Percentiles rank a stretch among this genome's conserved stretches.
Evolutionary conservation across 2,888 invertebrate genomes (phyloP).

Genomic region (Scrobipalpa costella): DNA sequence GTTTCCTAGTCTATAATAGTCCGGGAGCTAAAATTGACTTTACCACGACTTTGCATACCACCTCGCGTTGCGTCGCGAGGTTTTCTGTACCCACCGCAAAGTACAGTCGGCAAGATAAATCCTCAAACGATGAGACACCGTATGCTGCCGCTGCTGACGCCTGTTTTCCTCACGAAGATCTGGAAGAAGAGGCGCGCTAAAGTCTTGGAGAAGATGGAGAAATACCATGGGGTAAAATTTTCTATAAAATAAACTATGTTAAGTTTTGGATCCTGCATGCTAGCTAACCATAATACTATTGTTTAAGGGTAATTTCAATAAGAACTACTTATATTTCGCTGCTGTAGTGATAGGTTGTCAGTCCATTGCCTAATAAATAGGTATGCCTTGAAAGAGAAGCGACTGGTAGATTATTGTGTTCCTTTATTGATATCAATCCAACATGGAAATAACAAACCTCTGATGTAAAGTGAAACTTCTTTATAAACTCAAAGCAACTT

Average conservation of each 20-base stretch:
- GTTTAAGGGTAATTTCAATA: background rate
- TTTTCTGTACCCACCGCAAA: background rate
- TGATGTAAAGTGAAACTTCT: no score
- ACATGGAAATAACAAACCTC: no score
- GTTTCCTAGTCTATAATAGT: no score
- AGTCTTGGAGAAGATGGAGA: conserved; percentile 70
- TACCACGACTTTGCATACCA: no score
- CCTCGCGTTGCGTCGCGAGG: conserved; percentile 3
- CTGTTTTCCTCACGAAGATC: conserved; percentile 70
- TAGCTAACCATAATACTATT: background rate
- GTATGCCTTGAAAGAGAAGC: no score
- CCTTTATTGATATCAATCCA: no score
- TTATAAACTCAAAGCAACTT: no score
- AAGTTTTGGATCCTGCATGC: background rate
- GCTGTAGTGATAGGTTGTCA: no score
- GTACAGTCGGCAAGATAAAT: conserved; percentile 64
- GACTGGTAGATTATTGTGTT: no score
- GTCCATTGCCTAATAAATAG: no score
- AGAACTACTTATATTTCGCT: no score
- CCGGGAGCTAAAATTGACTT: background rate
- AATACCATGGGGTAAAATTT: conserved; percentile 64
- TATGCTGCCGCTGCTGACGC: conserved; percentile 69
- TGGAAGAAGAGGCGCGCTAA: conserved; percentile 67
- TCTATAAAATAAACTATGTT: background rate
- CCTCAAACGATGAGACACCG: conserved; percentile 77